Percentiles rank a stretch among this genome's conserved stretches.
phyloP scores from a whole-genome alignment of 2,113 vertebrate genomes.

The Bucco capensis region DNA sequence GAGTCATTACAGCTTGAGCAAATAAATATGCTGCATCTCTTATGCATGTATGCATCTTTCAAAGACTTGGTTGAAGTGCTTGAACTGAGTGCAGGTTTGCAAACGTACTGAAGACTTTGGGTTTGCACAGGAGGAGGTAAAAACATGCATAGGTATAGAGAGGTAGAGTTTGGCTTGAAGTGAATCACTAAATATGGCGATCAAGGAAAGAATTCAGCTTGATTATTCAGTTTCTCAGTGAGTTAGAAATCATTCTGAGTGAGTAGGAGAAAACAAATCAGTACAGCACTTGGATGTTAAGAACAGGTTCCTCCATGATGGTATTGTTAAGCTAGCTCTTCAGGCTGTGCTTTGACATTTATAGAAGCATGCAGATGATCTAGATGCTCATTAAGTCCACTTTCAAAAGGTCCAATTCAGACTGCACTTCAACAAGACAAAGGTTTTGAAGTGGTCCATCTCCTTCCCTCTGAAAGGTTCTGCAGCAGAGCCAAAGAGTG shows the following conservation, averaged over 20 bases:
- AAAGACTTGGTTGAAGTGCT: neutral
- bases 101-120: neutral
- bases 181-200: neutral
- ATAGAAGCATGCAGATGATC: neutral
- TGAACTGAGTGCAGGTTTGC: neutral
- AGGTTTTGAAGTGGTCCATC: neutral
- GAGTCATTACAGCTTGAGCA: neutral
- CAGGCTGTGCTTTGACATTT: neutral
- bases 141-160: neutral
- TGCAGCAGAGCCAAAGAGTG: neutral
- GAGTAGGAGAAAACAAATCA: neutral
- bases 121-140: neutral
- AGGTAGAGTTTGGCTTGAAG: neutral
- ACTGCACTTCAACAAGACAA: neutral
- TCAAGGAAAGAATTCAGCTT: neutral
- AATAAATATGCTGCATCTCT: neutral
- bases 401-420: neutral
- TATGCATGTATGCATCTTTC: neutral
- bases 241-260: neutral
- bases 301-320: neutral
- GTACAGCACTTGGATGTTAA: neutral
- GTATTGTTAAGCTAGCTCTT: neutral
- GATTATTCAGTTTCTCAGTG: neutral
- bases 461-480: neutral
- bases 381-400: neutral